Percentiles rank a stretch among this genome's conserved stretches.
Conservation (phyloP, 2,888 invertebrate genomes). For the Acrobasis repandana region DNA sequence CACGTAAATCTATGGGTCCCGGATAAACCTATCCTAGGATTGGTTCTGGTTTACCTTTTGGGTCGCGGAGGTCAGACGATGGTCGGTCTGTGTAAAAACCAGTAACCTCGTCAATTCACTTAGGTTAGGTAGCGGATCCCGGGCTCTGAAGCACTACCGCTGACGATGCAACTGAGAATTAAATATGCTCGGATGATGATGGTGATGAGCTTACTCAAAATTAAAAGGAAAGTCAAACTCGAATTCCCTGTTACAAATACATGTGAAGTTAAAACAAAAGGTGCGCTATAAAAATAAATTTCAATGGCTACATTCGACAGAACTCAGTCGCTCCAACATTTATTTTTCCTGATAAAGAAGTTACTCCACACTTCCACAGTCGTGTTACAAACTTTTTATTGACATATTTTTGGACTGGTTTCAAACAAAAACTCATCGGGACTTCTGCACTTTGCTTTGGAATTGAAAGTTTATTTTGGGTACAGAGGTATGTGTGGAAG, state of each 20-base stretch:
- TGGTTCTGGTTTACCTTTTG: too few relatives aligned
- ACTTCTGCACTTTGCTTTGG: not conserved
- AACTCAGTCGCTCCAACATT: slow-evolving; percentile 13
- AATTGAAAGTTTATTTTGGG: not conserved
- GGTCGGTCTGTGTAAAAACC: too few relatives aligned
- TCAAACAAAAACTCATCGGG: not conserved
- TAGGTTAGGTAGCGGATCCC: too few relatives aligned
- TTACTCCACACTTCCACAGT: not conserved
- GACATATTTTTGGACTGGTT: not conserved
- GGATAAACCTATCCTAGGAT: too few relatives aligned
- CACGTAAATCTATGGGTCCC: too few relatives aligned
- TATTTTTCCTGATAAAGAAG: slow-evolving; percentile 6
- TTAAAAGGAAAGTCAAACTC: not conserved
- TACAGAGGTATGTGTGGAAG: too few relatives aligned
- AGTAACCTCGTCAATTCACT: too few relatives aligned
- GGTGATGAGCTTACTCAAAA: too few relatives aligned
- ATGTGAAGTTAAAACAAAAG: not conserved
- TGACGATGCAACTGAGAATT: too few relatives aligned
- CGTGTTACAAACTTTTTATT: slow-evolving; percentile 7
- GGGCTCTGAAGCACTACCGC: too few relatives aligned
- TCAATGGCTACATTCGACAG: slow-evolving; percentile 11
- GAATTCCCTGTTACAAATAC: not conserved
- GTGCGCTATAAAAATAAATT: slow-evolving; percentile 8
- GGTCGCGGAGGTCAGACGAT: too few relatives aligned
- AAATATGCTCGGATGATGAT: too few relatives aligned